Evolutionary conservation across 2,888 invertebrate species (phyloP), one percentile per base, ranked within the genome.

Genomic region (Thysanoteuthis rhombus): DNA sequence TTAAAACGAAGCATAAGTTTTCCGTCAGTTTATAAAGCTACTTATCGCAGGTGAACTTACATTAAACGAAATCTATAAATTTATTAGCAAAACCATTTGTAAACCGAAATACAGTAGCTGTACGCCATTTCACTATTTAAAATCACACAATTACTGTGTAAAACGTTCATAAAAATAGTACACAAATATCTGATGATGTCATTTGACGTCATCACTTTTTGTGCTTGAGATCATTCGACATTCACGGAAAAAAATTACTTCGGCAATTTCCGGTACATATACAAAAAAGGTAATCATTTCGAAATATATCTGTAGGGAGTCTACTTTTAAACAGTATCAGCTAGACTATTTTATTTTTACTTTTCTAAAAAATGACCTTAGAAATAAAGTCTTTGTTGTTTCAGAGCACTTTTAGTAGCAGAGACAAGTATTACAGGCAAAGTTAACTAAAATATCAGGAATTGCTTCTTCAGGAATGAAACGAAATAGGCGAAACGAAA

Each of bases 181-280:
- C 92, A 42, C 92, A 92, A 40, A 92, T 92, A 40, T 45, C 45
- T 19, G n/a, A 32, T 92, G 92, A 92, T n/a, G 92, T 45, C 40
- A 92, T 32, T 42, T 92, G 40, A 92, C 92, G 42, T 92, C 92
- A 92, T 92, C 92, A 92, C 10, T 92, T 22, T 92, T n/a, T 92
- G 92, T 92, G 92, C 45, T 42, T n/a, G 92, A 92, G 92, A 42
- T 92, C 92, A 42, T 92, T 45, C 92, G 92, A 92, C 42, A n/a
- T 92, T 92, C n/a, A 42, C 36, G 45, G 45, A 92, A 91, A 91
- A 39, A 91, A 92, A 25, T 25, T 42, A 40, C 32, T 92, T 92
- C 92, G 92, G 92, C 45, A 45, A 92, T 92, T 92, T 92, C 92
- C 92, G 92, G 45, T 45, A 92, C 32, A 91, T 39, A 38, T 39